A percentile compares a stretch with the other conserved stretches of the same genome.
These are phyloP conservation scores for Tiliqua scincoides DNA, from an alignment of 2,113 vertebrate genomes.

Conservation along the genomic window DNA sequence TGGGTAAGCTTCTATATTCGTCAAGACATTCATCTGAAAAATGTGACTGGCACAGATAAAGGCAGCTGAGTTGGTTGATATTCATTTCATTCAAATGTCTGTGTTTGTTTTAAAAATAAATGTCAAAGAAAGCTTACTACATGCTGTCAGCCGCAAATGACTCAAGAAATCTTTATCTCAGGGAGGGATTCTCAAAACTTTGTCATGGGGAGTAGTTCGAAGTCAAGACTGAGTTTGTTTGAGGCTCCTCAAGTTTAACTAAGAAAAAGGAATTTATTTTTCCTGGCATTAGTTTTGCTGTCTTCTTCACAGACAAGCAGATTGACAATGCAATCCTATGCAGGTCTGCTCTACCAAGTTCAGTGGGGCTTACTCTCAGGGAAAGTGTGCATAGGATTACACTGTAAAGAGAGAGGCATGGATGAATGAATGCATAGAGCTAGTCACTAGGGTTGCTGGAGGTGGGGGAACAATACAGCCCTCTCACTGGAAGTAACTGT, in stretches of 20 bases:
- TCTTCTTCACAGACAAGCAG: background rate
- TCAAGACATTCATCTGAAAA: conserved; percentile 23
- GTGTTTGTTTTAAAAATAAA: conserved; percentile 24
- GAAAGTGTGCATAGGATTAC: too few relatives aligned
- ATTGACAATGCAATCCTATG: background rate
- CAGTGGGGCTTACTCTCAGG: too few relatives aligned
- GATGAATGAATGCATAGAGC: too few relatives aligned
- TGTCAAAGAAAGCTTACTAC: conserved; percentile 38
- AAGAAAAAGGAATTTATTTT: background rate
- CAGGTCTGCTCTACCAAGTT: too few relatives aligned
- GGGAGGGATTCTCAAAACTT: conserved; percentile 29
- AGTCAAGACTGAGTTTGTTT: background rate
- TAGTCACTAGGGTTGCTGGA: too few relatives aligned
- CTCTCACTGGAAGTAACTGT: too few relatives aligned
- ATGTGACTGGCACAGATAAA: conserved; percentile 10
- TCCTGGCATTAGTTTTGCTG: background rate
- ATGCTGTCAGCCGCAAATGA: conserved; percentile 11
- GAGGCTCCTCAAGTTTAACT: background rate
- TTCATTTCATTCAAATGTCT: conserved; percentile 50
- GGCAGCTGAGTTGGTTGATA: conserved; percentile 8
- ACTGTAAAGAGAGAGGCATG: too few relatives aligned
- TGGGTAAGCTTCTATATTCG: conserved; percentile 12
- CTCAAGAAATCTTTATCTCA: conserved; percentile 40
- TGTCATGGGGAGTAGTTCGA: background rate
- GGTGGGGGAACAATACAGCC: too few relatives aligned